These are phyloP conservation scores for Platerodrilus igneus DNA, from an alignment of 2,888 invertebrate species.

Conservation along the genomic window DNA sequence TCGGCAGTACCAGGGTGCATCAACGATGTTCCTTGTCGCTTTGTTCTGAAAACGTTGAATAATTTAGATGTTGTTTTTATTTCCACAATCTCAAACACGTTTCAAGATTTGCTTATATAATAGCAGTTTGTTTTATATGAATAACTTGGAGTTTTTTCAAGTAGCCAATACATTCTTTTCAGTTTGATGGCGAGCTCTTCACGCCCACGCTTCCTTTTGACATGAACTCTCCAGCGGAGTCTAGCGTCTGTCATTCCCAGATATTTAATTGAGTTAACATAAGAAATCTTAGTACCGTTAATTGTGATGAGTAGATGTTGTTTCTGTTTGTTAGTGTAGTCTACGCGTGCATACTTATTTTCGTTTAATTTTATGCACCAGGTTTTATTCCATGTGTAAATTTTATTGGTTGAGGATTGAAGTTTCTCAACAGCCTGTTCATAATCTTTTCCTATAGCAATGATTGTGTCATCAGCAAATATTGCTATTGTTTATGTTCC, in stretches of 20 bases:
- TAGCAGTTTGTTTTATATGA: no score
- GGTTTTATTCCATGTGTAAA: conserved; percentile 22
- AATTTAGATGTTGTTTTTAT: conserved; percentile 1
- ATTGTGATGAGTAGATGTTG: no score
- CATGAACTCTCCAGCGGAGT: conserved; percentile 25
- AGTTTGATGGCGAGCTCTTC: conserved; percentile 18
- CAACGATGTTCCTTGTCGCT: background rate
- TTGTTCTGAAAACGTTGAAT: conserved; percentile 7
- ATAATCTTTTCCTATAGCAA: conserved; percentile 8
- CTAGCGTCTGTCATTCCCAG: conserved; percentile 14
- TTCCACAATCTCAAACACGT: conserved; percentile 16
- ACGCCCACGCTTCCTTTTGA: conserved; percentile 22
- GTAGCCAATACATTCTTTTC: conserved; percentile 13
- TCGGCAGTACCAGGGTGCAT: conserved; percentile 1
- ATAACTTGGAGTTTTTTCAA: no score
- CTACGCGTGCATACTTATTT: conserved; percentile 28
- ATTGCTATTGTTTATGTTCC: conserved; percentile 14
- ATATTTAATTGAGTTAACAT: conserved; percentile 15
- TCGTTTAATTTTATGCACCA: conserved; percentile 30
- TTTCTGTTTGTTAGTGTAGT: conserved; percentile 25
- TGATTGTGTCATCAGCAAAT: conserved; percentile 24
- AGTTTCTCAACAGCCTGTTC: no score
- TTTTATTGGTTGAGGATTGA: conserved; percentile 16
- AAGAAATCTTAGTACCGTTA: no score
- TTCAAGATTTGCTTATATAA: conserved; percentile 8